Evolutionary conservation across 2,797 vertebrate species (phyloP), one percentile per base, ranked within the genome.

Genomic region (Synaphobranchus kaupii): DNA sequence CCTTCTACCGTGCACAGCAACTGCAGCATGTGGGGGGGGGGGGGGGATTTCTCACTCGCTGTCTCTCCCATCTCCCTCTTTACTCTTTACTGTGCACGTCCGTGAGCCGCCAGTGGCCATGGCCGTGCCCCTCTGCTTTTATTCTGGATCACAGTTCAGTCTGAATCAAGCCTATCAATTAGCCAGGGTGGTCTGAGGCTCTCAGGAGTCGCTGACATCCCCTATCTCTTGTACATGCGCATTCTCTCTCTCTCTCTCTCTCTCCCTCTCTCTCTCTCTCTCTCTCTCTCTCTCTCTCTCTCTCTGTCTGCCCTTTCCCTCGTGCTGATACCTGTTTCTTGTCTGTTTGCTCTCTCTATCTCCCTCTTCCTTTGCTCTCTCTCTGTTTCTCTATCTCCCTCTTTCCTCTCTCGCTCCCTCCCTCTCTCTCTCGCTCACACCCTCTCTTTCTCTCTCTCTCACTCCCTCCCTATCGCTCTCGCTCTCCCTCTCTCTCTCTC

Each of bases 1-100:
- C 25, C 83, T 89, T 90, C 90, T 89, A 68, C 91, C 93, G 60
- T 91, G 92, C 90, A 92, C 93, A 90, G 89, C 91, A 90, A 89
- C 91, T 88, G 89, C 91, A 89, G 87, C 90, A 88, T 87, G 88
- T 89, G 92, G 92, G 80, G 91, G 20, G 52, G 50, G 0, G 12
- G 13, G 13, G 13, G 13, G 4, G 1, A 56, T 93, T 92, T 90
- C 68, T 87, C 92, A 91, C 68, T 63, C 85, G 34, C 84, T 80
- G 47, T 28, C 66, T 80, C 63, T 22, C 66, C 31, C 8, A 10
- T 50, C 78, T 68, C 66, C 31, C 52, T 60, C 68, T 68, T 84
- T 86, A 86, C 54, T 78, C 84, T 86, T 89, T 89, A 91, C 92
- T 92, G 91, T 91, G 91, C 93, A 91, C 90, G 90, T 86, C 88